A percentile compares a stretch with the other conserved stretches of the same genome.
Conservation (phyloP, 2,888 invertebrate genomes). For the Muschampia plurimacula region DNA sequence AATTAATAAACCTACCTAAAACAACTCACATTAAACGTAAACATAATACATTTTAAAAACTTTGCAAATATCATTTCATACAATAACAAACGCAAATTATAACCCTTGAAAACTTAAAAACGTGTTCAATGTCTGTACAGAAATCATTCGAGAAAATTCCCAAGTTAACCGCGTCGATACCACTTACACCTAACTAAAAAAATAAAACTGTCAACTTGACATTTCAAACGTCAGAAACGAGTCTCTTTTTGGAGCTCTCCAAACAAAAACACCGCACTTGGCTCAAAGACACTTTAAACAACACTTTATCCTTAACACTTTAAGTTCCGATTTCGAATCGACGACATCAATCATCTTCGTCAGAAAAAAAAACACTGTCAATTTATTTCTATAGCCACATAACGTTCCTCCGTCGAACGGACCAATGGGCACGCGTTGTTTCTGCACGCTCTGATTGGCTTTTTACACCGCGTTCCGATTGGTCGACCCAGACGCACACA, state of each 20-base stretch:
- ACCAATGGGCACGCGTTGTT: slow-evolving; percentile 22
- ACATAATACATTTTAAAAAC: background rate
- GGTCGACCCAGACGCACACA: slow-evolving; percentile 24
- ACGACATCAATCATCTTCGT: slow-evolving; percentile 35
- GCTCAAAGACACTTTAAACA: slow-evolving; percentile 56
- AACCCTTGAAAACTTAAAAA: slow-evolving; percentile 21
- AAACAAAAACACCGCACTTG: slow-evolving; percentile 41
- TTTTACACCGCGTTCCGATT: slow-evolving; percentile 27
- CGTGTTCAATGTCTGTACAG: slow-evolving; percentile 22
- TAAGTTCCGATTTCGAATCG: slow-evolving; percentile 50
- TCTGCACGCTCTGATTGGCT: slow-evolving; percentile 35
- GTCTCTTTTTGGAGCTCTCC: slow-evolving; percentile 19
- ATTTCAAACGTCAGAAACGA: slow-evolving; percentile 37
- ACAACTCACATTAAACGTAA: background rate
- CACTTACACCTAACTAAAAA: slow-evolving; percentile 21
- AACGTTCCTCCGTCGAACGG: slow-evolving; percentile 36
- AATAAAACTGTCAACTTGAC: slow-evolving; percentile 33
- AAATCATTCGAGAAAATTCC: background rate
- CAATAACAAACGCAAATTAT: slow-evolving; percentile 17
- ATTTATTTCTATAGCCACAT: slow-evolving; percentile 46
- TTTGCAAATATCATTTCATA: slow-evolving; percentile 6
- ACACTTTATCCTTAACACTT: slow-evolving; percentile 68
- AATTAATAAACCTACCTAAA: background rate
- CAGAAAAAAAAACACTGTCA: slow-evolving; percentile 42
- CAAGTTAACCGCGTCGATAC: slow-evolving; percentile 16